Conservation (phyloP, 2,797 vertebrate species). For the Erethizon dorsatum region DNA sequence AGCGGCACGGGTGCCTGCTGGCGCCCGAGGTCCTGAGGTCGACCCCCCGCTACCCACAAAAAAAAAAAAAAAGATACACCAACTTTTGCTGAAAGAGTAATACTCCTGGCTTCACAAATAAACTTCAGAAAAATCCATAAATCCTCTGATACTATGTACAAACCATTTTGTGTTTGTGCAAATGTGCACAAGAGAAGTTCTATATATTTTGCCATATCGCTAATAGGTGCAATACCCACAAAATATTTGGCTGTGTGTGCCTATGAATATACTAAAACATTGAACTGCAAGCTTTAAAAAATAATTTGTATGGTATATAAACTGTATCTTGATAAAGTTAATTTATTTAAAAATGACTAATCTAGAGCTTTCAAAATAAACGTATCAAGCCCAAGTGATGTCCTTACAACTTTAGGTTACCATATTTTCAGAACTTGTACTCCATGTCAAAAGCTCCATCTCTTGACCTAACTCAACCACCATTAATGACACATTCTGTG, state of each 20-base stretch:
- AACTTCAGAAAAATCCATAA: neutral
- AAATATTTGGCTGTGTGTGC: neutral
- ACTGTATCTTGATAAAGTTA: neutral
- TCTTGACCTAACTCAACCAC: neutral
- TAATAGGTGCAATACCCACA: neutral
- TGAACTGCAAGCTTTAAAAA: neutral
- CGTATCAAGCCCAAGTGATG: neutral
- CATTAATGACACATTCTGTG: neutral
- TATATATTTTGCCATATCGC: neutral
- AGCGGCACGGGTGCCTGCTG: no score
- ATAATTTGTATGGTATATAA: neutral
- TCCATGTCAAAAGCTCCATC: neutral
- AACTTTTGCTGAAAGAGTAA: neutral
- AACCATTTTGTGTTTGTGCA: neutral
- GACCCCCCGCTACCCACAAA: no score
- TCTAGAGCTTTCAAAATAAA: slow-evolving; percentile 36
- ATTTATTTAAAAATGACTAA: slow-evolving; percentile 4
- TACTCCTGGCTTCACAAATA: neutral
- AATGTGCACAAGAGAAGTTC: neutral
- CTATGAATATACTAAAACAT: neutral
- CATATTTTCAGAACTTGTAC: neutral
- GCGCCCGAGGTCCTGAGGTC: no score
- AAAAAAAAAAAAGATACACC: no score
- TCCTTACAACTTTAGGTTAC: neutral
- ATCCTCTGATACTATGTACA: neutral